Evolutionary conservation across 2,888 invertebrate genomes (phyloP).

Genomic region (Baccha elongata): DNA sequence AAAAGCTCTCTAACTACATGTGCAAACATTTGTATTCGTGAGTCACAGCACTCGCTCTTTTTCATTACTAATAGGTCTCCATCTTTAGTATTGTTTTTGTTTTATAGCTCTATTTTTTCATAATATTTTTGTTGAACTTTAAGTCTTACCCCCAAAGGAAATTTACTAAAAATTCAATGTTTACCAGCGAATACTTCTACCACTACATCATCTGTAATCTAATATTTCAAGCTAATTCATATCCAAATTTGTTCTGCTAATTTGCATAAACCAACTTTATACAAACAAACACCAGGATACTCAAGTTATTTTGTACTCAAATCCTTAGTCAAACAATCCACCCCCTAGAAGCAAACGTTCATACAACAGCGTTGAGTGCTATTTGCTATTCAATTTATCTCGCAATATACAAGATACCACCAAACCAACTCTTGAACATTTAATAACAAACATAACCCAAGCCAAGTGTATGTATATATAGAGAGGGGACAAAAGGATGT

Average conservation of each 20-base stretch:
- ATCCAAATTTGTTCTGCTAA: neutral
- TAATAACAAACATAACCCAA: conserved; percentile 52
- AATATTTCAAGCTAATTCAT: conserved; percentile 13
- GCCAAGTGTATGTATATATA: conserved; percentile 19
- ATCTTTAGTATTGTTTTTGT: no score
- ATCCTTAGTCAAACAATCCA: neutral
- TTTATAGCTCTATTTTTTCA: no score
- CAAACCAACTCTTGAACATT: conserved; percentile 45
- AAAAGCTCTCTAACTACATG: no score
- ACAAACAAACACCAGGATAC: conserved; percentile 22
- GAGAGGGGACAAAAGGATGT: conserved; percentile 27
- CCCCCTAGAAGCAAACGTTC: neutral
- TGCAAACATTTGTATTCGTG: no score
- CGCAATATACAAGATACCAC: conserved; percentile 33
- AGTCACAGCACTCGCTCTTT: no score
- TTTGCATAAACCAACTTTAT: conserved; percentile 18
- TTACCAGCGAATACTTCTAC: no score
- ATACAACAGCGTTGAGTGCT: neutral
- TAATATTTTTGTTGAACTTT: no score
- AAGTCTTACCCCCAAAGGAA: no score
- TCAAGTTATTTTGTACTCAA: neutral
- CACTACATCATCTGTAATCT: neutral
- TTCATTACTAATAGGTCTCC: no score
- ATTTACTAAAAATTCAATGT: no score
- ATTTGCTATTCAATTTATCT: conserved; percentile 20